Base-by-base conservation (phyloP, 2,888 invertebrate species). In the Aphodius granarius region DNA sequence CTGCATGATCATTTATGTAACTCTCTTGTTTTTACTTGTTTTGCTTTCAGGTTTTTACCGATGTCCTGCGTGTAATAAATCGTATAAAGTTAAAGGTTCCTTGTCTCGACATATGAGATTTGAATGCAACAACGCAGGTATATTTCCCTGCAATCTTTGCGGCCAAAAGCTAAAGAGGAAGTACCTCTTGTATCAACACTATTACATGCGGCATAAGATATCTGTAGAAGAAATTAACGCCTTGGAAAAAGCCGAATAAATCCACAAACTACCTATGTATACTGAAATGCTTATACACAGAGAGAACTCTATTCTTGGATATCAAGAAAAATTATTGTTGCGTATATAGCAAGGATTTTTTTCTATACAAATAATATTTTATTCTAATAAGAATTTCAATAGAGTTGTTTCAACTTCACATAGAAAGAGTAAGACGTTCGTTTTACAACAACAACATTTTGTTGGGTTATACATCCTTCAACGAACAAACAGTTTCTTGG, bases 51-150 rank as follows among this genome's bases (percentile, higher is more conserved):
- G 23, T 63, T 74, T 15, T 23, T 73, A 43, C 71, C 13, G 63
- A 5, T 74, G 74, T 20, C 74, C 63, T 15, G 21, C 63, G 17
- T 74, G 74, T 63, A 64, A 70, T 19, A 74, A 74, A 20, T 22
- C 63, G 16, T 74, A 74, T 21, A 74, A 74, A 68, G 20, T 74
- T 15, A 74, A 74, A 63, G 74, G 74, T 63, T 74, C 74, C 13
- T 43, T 74, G 15, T 63, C 70, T 22, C 68, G 74, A 17, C 74
- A 74, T 21, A 74, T 74, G 17, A 74, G 70, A 9, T 74, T 74
- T 62, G 74, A 74, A 63, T 74, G 74, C 18, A 70, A 74, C 68
- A 63, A 21, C 16, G 74, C 63, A 16, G 70, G 74, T 63, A 16
- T 62, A 19, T 74, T 63, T 13, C 21, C 63, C 19, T 74, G 74